These are phyloP conservation scores for Atta cephalotes DNA, from an alignment of 1,140 invertebrate genomes.

Conservation along the genomic window DNA sequence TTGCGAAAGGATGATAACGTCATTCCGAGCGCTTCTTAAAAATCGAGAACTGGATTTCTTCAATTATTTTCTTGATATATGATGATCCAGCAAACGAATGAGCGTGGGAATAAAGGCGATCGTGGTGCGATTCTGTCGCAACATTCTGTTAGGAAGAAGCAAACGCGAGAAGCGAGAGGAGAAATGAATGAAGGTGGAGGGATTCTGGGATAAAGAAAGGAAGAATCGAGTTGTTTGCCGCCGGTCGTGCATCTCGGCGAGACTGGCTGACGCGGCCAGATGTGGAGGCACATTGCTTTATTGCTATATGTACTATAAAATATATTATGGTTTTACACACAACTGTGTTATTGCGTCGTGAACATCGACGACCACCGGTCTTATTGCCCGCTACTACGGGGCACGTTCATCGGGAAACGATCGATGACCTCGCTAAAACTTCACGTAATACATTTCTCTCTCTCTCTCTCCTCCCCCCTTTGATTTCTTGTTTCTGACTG, in stretches of 20 bases:
- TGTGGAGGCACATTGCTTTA: conserved; percentile 65
- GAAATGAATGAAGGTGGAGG: conserved; percentile 54
- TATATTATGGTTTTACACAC: conserved; percentile 67
- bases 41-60: conserved; percentile 7
- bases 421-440: conserved; percentile 61
- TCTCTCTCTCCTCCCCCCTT: neutral
- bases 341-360: conserved; percentile 66
- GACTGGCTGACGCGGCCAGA: conserved; percentile 60
- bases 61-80: conserved; percentile 14
- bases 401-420: conserved; percentile 41
- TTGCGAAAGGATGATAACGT: neutral
- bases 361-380: conserved; percentile 54
- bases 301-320: conserved; percentile 67
- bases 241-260: conserved; percentile 39
- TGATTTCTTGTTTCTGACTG: neutral
- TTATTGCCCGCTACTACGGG: conserved; percentile 45
- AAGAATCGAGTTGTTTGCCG: conserved; percentile 34
- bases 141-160: neutral
- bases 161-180: neutral
- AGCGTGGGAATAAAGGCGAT: conserved; percentile 54
- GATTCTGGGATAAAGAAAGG: conserved; percentile 22
- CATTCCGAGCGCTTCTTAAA: neutral
- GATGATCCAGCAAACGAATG: conserved; percentile 6
- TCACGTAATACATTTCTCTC: conserved; percentile 41
- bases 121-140: conserved; percentile 34